Evolutionary conservation across 92 coral and sea anemone species (phyloP).

Genomic region (Blastomussa wellsi): DNA sequence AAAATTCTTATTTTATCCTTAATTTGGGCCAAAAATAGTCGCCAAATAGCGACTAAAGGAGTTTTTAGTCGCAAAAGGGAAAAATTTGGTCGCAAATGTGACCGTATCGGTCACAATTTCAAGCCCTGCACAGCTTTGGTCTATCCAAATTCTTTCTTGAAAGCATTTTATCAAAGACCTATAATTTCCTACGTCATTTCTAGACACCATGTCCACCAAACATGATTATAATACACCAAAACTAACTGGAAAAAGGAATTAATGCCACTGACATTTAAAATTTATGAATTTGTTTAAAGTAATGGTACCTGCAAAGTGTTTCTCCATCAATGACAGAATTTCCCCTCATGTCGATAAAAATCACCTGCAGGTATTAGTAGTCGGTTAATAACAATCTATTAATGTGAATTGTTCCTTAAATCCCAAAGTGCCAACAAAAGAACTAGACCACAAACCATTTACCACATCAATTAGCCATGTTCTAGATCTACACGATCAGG

Average conservation of each 20-base stretch:
- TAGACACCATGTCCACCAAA: background rate
- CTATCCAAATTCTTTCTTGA: too few species aligned
- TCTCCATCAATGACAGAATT: slow-evolving; percentile 91
- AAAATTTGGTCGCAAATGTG: too few species aligned
- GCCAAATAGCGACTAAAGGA: too few species aligned
- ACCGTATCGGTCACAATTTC: too few species aligned
- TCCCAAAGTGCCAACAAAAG: background rate
- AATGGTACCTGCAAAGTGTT: slow-evolving; percentile 80
- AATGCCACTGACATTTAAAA: background rate
- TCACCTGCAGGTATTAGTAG: slow-evolving; percentile 57
- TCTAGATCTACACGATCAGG: too few species aligned
- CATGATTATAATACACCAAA: background rate
- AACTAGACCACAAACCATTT: background rate
- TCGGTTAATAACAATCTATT: background rate
- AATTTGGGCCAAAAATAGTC: too few species aligned
- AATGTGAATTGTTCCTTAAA: background rate
- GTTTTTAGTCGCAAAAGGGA: too few species aligned
- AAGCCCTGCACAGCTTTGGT: too few species aligned
- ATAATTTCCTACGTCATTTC: background rate
- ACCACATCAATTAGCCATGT: too few species aligned
- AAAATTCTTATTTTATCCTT: too few species aligned
- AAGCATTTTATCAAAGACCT: too few species aligned
- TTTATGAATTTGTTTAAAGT: background rate
- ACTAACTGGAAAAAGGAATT: background rate
- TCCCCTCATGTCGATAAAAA: slow-evolving; percentile 95